phyloP scores from a whole-genome alignment of 2,797 vertebrate genomes.

The Falco rusticolus region DNA sequence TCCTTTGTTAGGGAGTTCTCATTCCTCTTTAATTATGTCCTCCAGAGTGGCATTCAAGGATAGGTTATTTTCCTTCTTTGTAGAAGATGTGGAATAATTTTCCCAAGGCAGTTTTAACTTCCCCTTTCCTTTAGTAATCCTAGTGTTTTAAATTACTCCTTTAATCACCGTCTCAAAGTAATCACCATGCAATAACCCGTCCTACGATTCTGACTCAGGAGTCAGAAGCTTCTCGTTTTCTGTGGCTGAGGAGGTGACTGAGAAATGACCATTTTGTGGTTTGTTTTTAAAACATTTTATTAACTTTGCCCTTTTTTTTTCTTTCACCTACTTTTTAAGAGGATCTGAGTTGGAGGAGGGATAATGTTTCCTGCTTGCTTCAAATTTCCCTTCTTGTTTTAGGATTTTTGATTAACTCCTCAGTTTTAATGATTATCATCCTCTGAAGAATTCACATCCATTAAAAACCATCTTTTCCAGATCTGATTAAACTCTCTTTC shows the following conservation, averaged over 20 bases:
- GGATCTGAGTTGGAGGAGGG: background rate
- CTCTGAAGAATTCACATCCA: slow-evolving; percentile 71
- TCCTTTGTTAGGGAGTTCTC: slow-evolving; percentile 47
- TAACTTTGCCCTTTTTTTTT: background rate
- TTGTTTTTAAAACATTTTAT: background rate
- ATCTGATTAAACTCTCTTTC: slow-evolving; percentile 71
- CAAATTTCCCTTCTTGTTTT: slow-evolving; percentile 43
- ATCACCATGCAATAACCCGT: slow-evolving; percentile 63
- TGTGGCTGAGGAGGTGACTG: background rate
- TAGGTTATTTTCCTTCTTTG: slow-evolving; percentile 67
- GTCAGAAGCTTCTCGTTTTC: slow-evolving; percentile 8
- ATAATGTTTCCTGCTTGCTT: slow-evolving; percentile 39
- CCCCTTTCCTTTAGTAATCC: slow-evolving; percentile 60
- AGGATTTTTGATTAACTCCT: slow-evolving; percentile 71
- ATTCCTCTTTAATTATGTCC: slow-evolving; percentile 68
- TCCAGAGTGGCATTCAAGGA: slow-evolving; percentile 66
- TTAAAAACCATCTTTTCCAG: slow-evolving; percentile 69
- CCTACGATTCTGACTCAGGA: slow-evolving; percentile 14
- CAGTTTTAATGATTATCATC: slow-evolving; percentile 71
- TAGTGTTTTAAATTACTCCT: slow-evolving; percentile 70
- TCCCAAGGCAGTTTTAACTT: slow-evolving; percentile 67
- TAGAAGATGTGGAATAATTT: slow-evolving; percentile 64
- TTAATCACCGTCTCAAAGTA: slow-evolving; percentile 57
- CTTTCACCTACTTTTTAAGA: slow-evolving; percentile 7
- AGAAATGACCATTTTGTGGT: background rate